These are phyloP conservation scores for Tor tambroides DNA, from an alignment of 2,113 vertebrate species.

Conservation along the genomic window DNA sequence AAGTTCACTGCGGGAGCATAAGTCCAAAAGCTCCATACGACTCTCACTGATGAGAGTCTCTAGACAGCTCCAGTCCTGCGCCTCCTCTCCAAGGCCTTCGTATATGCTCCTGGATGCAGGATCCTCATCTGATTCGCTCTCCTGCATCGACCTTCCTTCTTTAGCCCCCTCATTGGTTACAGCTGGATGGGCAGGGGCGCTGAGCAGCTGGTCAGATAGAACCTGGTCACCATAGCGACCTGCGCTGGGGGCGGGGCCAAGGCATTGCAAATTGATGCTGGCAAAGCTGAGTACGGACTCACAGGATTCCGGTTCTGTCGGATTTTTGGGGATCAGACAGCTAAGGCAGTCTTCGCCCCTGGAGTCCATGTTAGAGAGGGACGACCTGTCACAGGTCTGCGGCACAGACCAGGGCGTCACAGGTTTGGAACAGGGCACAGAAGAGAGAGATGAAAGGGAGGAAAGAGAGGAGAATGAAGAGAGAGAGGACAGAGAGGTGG, in stretches of 20 bases:
- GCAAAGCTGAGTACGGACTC: constrained; percentile 69
- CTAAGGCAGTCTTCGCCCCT: constrained; percentile 86
- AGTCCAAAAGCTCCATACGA: constrained; percentile 89
- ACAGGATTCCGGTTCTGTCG: constrained; percentile 74
- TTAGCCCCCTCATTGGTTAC: constrained; percentile 66
- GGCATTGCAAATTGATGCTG: constrained; percentile 88
- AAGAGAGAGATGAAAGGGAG: constrained; percentile 53
- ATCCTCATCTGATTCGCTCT: constrained; percentile 86
- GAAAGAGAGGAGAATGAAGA: constrained; percentile 62
- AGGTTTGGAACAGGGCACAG: constrained; percentile 75
- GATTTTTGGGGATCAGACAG: constrained; percentile 88
- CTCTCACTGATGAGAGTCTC: constrained; percentile 92
- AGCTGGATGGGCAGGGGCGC: constrained; percentile 84
- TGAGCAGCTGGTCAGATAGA: constrained; percentile 87
- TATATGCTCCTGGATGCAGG: constrained; percentile 88
- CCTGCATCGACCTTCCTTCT: constrained; percentile 74
- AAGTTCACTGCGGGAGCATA: constrained; percentile 89
- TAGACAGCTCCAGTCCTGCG: constrained; percentile 91
- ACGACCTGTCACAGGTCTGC: constrained; percentile 82
- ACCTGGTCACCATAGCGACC: constrained; percentile 87
- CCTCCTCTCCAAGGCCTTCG: constrained; percentile 86
- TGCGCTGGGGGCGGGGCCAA: constrained; percentile 80
- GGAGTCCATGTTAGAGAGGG: constrained; percentile 86
- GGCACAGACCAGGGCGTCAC: constrained; percentile 87
- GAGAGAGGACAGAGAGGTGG: constrained; percentile 86